Evolutionary conservation across 2,888 invertebrate genomes (phyloP).

Genomic region (Mesodorylaimus sp.): DNA sequence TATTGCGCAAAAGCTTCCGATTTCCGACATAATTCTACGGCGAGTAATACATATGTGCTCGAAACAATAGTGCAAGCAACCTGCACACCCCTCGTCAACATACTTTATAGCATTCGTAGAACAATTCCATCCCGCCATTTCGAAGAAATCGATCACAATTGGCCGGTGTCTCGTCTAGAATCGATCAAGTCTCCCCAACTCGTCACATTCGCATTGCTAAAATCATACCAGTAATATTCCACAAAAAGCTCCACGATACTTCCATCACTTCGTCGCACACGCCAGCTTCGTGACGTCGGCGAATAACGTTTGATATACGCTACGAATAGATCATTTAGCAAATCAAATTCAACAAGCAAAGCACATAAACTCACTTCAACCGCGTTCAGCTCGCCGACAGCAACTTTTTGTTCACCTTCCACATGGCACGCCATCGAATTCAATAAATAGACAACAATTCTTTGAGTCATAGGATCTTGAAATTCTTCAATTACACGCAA

Average conservation of each 20-base stretch:
- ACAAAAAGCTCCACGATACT: slow-evolving; percentile 97
- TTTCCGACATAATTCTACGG: slow-evolving; percentile 64
- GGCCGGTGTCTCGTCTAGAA: slow-evolving; percentile 79
- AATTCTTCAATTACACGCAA: slow-evolving; percentile 23
- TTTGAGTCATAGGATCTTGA: slow-evolving; percentile 68
- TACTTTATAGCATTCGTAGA: slow-evolving; percentile 67
- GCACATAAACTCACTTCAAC: slow-evolving; percentile 28
- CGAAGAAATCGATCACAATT: slow-evolving; percentile 80
- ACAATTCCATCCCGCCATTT: slow-evolving; percentile 68
- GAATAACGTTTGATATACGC: slow-evolving; percentile 71
- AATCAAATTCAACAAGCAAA: slow-evolving; percentile 10
- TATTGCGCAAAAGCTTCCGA: slow-evolving; percentile 70
- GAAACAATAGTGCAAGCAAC: slow-evolving; percentile 7
- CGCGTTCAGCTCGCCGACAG: slow-evolving; percentile 72
- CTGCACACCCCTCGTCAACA: slow-evolving; percentile 22
- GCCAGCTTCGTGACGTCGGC: slow-evolving; percentile 52
- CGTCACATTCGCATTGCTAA: no score
- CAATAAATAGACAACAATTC: slow-evolving; percentile 77
- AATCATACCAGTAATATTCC: slow-evolving; percentile 55
- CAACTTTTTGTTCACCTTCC: slow-evolving; percentile 71
- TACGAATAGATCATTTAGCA: no score
- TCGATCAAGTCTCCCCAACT: no score
- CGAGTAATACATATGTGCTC: slow-evolving; percentile 7
- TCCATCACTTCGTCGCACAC: slow-evolving; percentile 86
- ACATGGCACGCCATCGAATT: slow-evolving; percentile 92